phyloP scores from a whole-genome alignment of 2,888 invertebrate species.

The Automeris io region DNA sequence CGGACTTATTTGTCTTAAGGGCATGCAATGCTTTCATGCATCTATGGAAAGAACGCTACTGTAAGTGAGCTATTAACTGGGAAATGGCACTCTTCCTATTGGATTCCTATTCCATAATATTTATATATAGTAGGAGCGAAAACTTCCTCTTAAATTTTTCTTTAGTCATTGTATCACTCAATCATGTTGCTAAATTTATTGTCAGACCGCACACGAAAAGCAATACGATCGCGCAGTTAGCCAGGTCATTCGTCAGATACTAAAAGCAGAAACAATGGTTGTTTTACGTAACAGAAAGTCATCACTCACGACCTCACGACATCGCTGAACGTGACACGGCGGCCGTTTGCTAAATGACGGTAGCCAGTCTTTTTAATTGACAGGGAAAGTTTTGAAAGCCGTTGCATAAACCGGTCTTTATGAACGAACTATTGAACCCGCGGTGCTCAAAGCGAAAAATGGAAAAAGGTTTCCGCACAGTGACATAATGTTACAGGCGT shows the following conservation, averaged over 20 bases:
- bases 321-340: slow-evolving; percentile 21
- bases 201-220: slow-evolving; percentile 3
- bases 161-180: slow-evolving; percentile 1
- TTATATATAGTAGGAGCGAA: no score
- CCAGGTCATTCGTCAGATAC: slow-evolving; percentile 20
- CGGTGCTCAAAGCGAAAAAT: slow-evolving; percentile 19
- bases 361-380: slow-evolving; percentile 46
- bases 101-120: no score
- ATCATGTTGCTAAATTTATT: slow-evolving; percentile 1
- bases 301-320: slow-evolving; percentile 25
- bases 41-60: no score
- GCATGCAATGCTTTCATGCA: no score
- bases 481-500: slow-evolving; percentile 40
- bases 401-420: slow-evolving; percentile 31
- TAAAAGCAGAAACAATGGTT: slow-evolving; percentile 30
- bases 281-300: slow-evolving; percentile 31
- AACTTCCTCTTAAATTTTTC: no score
- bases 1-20: no score
- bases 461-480: slow-evolving; percentile 30
- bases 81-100: no score
- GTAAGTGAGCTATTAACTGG: no score
- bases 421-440: slow-evolving; percentile 3
- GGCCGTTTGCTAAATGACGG: slow-evolving; percentile 26
- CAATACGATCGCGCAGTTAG: slow-evolving; percentile 13
- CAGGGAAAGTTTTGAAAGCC: slow-evolving; percentile 58